These are phyloP conservation scores for Leptopilina drosophilae DNA, from an alignment of 2,888 invertebrate genomes.

Conservation along the genomic window DNA sequence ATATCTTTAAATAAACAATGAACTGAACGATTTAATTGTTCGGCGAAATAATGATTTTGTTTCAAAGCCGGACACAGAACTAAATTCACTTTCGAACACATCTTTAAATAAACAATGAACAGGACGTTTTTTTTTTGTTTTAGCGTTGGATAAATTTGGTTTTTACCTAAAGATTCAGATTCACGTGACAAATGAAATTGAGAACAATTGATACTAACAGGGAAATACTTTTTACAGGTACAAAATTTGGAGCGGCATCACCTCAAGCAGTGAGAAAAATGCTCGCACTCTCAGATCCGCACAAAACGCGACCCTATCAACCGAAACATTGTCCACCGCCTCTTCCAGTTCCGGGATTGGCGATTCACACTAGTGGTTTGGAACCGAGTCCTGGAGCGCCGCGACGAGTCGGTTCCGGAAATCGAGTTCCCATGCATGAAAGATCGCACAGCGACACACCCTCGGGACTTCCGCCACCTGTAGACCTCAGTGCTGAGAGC, in stretches of 20 bases:
- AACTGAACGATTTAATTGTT: too few relatives aligned
- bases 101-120: too few relatives aligned
- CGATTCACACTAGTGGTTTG: constrained; percentile 76
- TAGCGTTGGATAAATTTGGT: too few relatives aligned
- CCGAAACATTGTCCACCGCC: constrained; percentile 84
- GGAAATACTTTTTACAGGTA: constrained; percentile 62
- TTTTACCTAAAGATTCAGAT: constrained; percentile 2
- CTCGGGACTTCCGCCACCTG: constrained; percentile 86
- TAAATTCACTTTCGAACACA: too few relatives aligned
- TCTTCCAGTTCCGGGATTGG: constrained; percentile 82
- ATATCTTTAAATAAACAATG: too few relatives aligned
- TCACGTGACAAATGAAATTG: background rate
- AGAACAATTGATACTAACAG: background rate
- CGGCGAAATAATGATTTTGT: too few relatives aligned
- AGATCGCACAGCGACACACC: constrained; percentile 94
- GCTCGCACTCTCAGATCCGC: constrained; percentile 92
- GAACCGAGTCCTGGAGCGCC: constrained; percentile 80
- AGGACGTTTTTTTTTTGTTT: too few relatives aligned
- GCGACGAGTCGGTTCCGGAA: constrained; percentile 79
- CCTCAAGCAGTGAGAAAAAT: constrained; percentile 98
- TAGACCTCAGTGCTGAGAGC: constrained; percentile 95
- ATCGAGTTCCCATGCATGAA: constrained; percentile 84
- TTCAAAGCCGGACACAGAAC: too few relatives aligned
- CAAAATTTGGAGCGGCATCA: constrained; percentile 88
- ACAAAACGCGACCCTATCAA: constrained; percentile 92